A percentile compares a stretch with the other conserved stretches of the same genome.
Evolutionary conservation across 2,113 vertebrate genomes (phyloP).

Genomic region (Melanerpes formicivorus): DNA sequence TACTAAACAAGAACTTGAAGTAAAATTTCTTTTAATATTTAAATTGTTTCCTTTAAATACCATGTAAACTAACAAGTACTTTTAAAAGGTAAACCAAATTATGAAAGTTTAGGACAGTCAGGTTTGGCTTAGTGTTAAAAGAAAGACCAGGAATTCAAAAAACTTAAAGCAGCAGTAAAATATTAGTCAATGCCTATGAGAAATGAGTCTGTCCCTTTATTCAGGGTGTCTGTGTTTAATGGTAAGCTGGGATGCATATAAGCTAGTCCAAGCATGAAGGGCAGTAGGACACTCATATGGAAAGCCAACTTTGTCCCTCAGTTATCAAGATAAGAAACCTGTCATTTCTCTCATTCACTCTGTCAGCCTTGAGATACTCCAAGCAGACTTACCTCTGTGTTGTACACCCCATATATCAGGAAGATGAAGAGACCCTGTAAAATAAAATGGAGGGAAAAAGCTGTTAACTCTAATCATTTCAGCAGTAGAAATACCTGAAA

Average conservation of each 20-base stretch:
- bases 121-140: constrained; percentile 85
- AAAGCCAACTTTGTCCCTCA: constrained; percentile 87
- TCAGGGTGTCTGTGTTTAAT: constrained; percentile 97
- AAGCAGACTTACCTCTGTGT: constrained; percentile 98
- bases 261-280: constrained; percentile 99
- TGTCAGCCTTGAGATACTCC: constrained; percentile 99
- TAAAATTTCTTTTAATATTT: background rate
- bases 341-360: constrained; percentile 99
- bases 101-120: background rate
- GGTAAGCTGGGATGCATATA: constrained; percentile 96
- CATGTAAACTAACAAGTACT: background rate
- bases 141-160: constrained; percentile 86
- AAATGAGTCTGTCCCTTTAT: constrained; percentile 94
- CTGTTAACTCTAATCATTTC: constrained; percentile 87
- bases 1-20: background rate
- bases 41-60: background rate
- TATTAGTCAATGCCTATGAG: constrained; percentile 94
- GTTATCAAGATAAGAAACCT: constrained; percentile 98
- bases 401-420: constrained; percentile 99
- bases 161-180: constrained; percentile 97
- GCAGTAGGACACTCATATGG: constrained; percentile 90
- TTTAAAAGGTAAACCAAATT: background rate
- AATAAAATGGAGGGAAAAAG: constrained; percentile 83
- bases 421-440: constrained; percentile 99
- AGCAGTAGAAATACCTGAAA: constrained; percentile 82